Evolutionary conservation across 1,140 invertebrate genomes (phyloP).

Genomic region (Venustaconcha ellipsiformis): DNA sequence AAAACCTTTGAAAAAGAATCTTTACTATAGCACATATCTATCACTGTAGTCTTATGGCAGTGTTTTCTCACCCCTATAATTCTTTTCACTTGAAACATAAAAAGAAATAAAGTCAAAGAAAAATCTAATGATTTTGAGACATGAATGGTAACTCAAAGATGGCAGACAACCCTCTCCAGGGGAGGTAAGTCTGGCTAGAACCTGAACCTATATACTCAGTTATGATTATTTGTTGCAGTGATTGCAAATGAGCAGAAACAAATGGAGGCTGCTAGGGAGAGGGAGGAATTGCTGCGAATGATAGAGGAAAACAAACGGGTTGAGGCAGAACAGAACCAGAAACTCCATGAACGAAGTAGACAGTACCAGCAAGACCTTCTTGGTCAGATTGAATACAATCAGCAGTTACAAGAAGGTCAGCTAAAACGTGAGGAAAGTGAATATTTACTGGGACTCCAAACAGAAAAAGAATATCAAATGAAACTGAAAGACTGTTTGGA

Average conservation of each 20-base stretch:
- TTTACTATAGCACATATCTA: too few relatives aligned
- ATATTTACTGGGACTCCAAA: slow-evolving; percentile 27
- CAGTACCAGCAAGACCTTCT: slow-evolving; percentile 23
- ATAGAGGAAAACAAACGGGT: slow-evolving; percentile 28
- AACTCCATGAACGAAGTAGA: slow-evolving; percentile 11
- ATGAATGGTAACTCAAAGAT: too few relatives aligned
- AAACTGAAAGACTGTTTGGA: slow-evolving; percentile 28
- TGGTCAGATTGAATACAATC: slow-evolving; percentile 33
- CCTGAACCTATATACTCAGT: too few relatives aligned
- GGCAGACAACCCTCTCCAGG: too few relatives aligned
- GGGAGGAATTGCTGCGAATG: slow-evolving; percentile 7
- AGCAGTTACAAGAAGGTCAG: slow-evolving; percentile 5
- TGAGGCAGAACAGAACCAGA: slow-evolving; percentile 18
- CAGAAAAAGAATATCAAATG: slow-evolving; percentile 25
- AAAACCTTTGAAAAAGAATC: too few relatives aligned
- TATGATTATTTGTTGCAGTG: slow-evolving; percentile 13
- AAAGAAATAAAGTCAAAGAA: too few relatives aligned
- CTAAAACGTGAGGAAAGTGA: slow-evolving; percentile 26
- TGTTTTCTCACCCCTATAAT: too few relatives aligned
- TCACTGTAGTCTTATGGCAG: too few relatives aligned
- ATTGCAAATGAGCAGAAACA: slow-evolving; percentile 6
- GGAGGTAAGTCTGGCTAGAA: too few relatives aligned
- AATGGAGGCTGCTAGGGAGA: slow-evolving; percentile 19
- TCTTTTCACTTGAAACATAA: too few relatives aligned
- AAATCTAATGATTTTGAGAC: too few relatives aligned